Conservation (phyloP, 2,888 invertebrate species). For the Eutolmus rufibarbis region DNA sequence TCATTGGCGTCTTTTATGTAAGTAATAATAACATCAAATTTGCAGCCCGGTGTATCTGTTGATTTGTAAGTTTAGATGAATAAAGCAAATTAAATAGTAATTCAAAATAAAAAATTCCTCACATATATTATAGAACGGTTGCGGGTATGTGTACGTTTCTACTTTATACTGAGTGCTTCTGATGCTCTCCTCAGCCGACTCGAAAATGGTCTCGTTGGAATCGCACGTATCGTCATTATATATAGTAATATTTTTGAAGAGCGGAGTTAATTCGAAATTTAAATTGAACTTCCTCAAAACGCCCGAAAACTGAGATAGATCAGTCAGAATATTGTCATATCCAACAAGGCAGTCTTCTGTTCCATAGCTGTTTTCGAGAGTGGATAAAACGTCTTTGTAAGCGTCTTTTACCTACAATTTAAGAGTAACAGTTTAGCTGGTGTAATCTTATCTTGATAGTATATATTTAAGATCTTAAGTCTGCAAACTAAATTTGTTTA, state of each 20-base stretch:
- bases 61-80: background rate
- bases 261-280: background rate
- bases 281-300: slow-evolving; percentile 10
- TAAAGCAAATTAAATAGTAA: background rate
- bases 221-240: background rate
- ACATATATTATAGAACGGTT: slow-evolving; percentile 20
- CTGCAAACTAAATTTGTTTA: too few species aligned
- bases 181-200: background rate
- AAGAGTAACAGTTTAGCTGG: background rate
- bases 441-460: background rate
- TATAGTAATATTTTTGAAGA: background rate
- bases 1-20: slow-evolving; percentile 30
- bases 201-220: background rate
- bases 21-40: slow-evolving; percentile 39
- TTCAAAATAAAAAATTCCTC: background rate
- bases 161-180: background rate
- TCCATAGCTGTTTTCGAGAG: background rate
- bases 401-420: background rate
- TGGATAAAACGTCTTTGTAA: background rate
- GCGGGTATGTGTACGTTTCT: slow-evolving; percentile 37
- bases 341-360: background rate
- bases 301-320: background rate
- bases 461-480: too few species aligned
- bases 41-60: slow-evolving; percentile 23
- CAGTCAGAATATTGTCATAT: slow-evolving; percentile 3